These are phyloP conservation scores for Macrotis lagotis DNA, from an alignment of 2,113 vertebrate species.

Conservation along the genomic window DNA sequence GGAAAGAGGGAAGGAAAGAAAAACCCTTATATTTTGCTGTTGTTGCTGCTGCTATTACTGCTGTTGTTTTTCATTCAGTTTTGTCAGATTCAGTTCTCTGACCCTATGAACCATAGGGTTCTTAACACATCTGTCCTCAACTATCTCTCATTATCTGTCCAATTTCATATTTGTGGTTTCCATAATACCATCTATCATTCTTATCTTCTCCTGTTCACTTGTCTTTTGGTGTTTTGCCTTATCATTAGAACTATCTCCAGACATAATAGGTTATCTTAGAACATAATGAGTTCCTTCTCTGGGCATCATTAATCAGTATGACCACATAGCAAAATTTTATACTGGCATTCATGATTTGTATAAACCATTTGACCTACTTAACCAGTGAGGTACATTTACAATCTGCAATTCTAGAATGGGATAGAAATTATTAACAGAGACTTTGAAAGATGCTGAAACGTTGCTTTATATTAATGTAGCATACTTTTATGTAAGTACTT, in stretches of 20 bases:
- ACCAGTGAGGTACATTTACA: background rate
- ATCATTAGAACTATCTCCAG: background rate
- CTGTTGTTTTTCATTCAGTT: too few species aligned
- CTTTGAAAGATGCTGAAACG: background rate
- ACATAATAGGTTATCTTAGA: background rate
- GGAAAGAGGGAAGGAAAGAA: too few species aligned
- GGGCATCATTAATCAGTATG: background rate
- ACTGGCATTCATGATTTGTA: background rate
- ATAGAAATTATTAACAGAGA: background rate
- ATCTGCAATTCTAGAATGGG: background rate
- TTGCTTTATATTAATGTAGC: background rate
- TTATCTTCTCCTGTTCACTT: too few species aligned
- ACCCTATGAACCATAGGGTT: too few species aligned
- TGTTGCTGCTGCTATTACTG: too few species aligned
- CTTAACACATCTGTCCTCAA: too few species aligned
- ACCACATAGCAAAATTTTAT: background rate
- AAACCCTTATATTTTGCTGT: too few species aligned
- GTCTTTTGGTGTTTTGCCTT: background rate
- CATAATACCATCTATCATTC: too few species aligned
- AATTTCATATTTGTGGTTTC: too few species aligned
- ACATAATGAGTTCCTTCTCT: background rate
- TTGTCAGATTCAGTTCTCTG: too few species aligned
- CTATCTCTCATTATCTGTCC: too few species aligned
- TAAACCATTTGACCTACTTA: background rate
- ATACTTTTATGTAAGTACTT: background rate